A percentile compares a stretch with the other conserved stretches of the same genome.
These are phyloP conservation scores for Avahi laniger DNA, from an alignment of 2,797 vertebrate genomes.

Conservation along the genomic window DNA sequence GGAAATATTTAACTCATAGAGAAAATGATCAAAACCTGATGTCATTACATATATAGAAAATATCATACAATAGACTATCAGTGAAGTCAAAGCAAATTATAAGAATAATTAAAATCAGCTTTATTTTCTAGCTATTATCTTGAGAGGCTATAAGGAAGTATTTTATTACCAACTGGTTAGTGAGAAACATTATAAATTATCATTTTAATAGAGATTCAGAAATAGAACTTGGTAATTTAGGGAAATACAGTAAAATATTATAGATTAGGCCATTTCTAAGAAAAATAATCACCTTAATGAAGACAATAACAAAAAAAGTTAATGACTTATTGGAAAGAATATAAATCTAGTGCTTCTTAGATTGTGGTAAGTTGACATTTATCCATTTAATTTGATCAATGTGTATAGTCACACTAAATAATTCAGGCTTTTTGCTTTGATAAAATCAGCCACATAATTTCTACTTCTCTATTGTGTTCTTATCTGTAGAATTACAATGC, in stretches of 20 bases:
- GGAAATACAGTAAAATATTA: constrained; percentile 25
- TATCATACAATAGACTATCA: neutral
- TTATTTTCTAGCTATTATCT: constrained; percentile 20
- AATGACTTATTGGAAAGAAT: constrained; percentile 18
- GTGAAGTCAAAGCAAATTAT: neutral
- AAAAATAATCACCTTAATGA: constrained; percentile 29
- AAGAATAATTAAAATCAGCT: constrained; percentile 34
- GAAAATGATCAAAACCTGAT: neutral
- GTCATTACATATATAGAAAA: neutral
- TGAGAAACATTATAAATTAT: neutral
- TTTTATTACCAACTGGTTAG: constrained; percentile 1
- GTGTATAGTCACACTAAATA: neutral
- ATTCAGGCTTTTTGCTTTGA: constrained; percentile 3
- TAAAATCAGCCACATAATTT: constrained; percentile 16
- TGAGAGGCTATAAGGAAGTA: neutral
- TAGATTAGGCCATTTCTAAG: neutral
- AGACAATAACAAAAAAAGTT: neutral
- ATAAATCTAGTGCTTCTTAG: constrained; percentile 26
- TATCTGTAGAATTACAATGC: neutral
- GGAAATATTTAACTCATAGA: constrained; percentile 5
- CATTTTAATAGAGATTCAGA: neutral
- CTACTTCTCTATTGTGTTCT: neutral
- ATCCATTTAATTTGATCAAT: constrained; percentile 35
- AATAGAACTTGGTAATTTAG: constrained; percentile 42
- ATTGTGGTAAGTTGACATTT: neutral